Percentiles rank a stretch among this genome's conserved stretches.
Evolutionary conservation across 2,888 invertebrate genomes (phyloP).

Genomic region (Eristalis pertinax): DNA sequence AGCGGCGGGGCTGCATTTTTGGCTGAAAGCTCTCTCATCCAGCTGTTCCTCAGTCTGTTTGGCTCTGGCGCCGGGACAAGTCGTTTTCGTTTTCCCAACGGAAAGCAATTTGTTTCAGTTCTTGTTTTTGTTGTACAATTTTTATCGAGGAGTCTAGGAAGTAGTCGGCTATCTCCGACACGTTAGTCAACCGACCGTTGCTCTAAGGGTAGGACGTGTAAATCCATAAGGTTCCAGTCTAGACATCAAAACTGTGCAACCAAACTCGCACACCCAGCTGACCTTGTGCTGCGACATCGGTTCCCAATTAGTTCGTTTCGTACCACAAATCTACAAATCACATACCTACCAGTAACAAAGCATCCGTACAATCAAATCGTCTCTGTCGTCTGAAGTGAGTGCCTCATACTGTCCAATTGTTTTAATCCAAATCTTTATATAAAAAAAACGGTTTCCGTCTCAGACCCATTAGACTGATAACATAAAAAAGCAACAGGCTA

Average conservation of each 20-base stretch:
- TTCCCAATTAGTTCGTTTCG: background rate
- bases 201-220: background rate
- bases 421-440: constrained; percentile 38
- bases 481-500: constrained; percentile 54
- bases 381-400: constrained; percentile 65
- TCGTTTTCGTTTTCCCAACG: constrained; percentile 57
- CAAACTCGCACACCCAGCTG: background rate
- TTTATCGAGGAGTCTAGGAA: constrained; percentile 39
- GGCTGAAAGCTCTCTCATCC: constrained; percentile 55
- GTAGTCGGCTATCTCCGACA: background rate
- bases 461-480: constrained; percentile 61
- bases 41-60: constrained; percentile 66
- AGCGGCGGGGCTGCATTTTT: background rate
- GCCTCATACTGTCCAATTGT: constrained; percentile 54
- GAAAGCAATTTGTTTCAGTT: constrained; percentile 53
- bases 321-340: background rate
- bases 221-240: constrained; percentile 3
- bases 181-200: constrained; percentile 24
- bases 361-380: constrained; percentile 47
- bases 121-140: constrained; percentile 57
- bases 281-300: background rate
- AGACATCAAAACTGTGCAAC: background rate
- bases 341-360: background rate
- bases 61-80: constrained; percentile 71
- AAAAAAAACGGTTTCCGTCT: constrained; percentile 67